Evolutionary conservation across 2,113 vertebrate genomes (phyloP).

Genomic region (Erpornis zantholeuca): DNA sequence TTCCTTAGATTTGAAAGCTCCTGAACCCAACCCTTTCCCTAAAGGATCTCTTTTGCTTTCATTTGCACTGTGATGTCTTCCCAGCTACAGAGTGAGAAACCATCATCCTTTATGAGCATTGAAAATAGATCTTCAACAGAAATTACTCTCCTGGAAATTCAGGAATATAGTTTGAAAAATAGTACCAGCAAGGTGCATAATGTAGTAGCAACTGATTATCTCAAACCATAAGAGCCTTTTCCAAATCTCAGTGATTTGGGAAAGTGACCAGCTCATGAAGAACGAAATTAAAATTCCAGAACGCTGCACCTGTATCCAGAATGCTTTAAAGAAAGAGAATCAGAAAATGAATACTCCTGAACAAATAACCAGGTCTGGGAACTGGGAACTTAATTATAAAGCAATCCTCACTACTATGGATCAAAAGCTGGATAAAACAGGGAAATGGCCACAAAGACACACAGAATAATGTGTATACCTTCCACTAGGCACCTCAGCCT

Average conservation of each 20-base stretch:
- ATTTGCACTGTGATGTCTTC: background rate
- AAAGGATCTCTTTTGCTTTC: background rate
- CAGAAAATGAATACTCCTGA: background rate
- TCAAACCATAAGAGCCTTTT: background rate
- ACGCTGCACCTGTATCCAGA: background rate
- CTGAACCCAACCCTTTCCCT: background rate
- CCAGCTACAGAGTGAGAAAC: background rate
- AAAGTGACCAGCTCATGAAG: background rate
- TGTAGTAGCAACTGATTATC: background rate
- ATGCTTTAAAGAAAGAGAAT: background rate
- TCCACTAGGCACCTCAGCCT: background rate
- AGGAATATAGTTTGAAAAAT: background rate
- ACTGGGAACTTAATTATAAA: background rate
- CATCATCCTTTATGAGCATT: background rate
- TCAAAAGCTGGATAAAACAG: background rate
- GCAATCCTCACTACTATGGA: background rate
- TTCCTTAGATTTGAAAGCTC: background rate
- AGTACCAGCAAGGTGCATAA: background rate
- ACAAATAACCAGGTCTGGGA: background rate
- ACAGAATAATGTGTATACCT: background rate
- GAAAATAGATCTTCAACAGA: background rate
- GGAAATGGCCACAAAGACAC: background rate
- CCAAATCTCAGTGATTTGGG: background rate
- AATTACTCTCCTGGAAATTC: background rate
- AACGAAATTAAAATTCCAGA: background rate